These are phyloP conservation scores for Chaenodraco wilsoni DNA, from an alignment of 2,797 vertebrate genomes.

Conservation along the genomic window DNA sequence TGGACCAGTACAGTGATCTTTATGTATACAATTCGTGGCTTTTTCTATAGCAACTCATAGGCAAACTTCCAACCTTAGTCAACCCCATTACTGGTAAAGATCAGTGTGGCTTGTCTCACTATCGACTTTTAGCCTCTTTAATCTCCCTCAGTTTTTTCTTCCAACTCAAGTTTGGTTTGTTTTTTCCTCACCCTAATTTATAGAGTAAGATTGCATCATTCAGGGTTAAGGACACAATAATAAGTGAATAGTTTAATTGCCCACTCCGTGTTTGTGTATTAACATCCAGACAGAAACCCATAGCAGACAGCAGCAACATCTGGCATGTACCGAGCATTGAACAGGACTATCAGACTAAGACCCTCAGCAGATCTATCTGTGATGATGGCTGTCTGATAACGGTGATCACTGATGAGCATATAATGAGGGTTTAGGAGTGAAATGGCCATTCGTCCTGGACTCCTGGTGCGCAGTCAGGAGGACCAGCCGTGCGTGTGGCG, in stretches of 20 bases:
- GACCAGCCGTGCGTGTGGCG: slow-evolving; percentile 70
- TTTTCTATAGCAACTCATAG: background rate
- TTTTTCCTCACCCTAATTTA: background rate
- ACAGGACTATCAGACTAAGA: background rate
- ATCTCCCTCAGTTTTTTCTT: background rate
- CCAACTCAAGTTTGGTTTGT: slow-evolving; percentile 7
- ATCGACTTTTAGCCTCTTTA: slow-evolving; percentile 1
- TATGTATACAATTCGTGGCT: background rate
- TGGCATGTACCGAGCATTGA: slow-evolving; percentile 26
- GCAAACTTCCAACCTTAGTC: background rate
- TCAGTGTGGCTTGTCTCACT: background rate
- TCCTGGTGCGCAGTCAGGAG: slow-evolving; percentile 79
- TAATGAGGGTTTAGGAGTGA: slow-evolving; percentile 42
- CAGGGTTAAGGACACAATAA: background rate
- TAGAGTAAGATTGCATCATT: background rate
- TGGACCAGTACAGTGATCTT: background rate
- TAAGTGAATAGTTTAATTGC: slow-evolving; percentile 6
- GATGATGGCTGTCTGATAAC: slow-evolving; percentile 8
- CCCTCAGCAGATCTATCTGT: slow-evolving; percentile 10
- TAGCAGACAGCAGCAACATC: slow-evolving; percentile 55
- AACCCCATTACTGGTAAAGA: background rate
- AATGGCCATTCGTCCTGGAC: slow-evolving; percentile 59
- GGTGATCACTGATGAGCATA: slow-evolving; percentile 31
- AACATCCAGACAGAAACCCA: slow-evolving; percentile 28
- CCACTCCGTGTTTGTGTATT: slow-evolving; percentile 5